phyloP scores from a whole-genome alignment of 2,113 vertebrate species.

The Callopanchax toddi region DNA sequence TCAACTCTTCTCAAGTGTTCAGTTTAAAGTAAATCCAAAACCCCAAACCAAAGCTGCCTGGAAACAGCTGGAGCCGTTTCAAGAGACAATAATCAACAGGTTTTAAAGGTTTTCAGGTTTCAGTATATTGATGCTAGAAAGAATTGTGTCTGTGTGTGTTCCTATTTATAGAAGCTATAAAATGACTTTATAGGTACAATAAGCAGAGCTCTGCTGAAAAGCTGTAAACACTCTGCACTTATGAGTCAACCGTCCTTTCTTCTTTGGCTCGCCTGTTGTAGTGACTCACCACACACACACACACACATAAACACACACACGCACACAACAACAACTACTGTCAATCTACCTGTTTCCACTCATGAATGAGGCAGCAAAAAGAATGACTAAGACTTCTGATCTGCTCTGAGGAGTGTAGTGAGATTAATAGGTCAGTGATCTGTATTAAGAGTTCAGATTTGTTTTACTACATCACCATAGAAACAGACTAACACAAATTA shows the following conservation, averaged over 20 bases:
- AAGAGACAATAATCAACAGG: slow-evolving; percentile 9
- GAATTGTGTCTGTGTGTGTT: slow-evolving; percentile 39
- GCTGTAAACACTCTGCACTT: slow-evolving; percentile 50
- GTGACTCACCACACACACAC: slow-evolving; percentile 35
- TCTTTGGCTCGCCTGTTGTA: slow-evolving; percentile 31
- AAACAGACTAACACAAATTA: too few relatives aligned
- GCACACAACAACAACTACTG: slow-evolving; percentile 1
- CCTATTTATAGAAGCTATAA: slow-evolving; percentile 41
- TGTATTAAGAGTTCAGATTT: too few relatives aligned
- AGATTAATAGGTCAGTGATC: too few relatives aligned
- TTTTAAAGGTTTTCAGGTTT: slow-evolving; percentile 1
- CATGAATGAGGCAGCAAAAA: neutral
- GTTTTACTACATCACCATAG: too few relatives aligned
- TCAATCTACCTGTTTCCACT: neutral
- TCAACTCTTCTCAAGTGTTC: neutral
- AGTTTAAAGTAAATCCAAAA: slow-evolving; percentile 5
- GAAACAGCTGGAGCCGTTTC: slow-evolving; percentile 15
- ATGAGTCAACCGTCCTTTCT: slow-evolving; percentile 52
- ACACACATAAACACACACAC: too few relatives aligned
- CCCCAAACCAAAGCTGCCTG: neutral
- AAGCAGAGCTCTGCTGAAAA: slow-evolving; percentile 34
- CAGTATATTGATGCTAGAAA: slow-evolving; percentile 1
- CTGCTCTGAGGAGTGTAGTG: too few relatives aligned
- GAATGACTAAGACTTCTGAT: neutral
- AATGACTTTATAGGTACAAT: slow-evolving; percentile 61